Evolutionary conservation across 2,888 invertebrate species (phyloP).

Genomic region (Unio pictorum): DNA sequence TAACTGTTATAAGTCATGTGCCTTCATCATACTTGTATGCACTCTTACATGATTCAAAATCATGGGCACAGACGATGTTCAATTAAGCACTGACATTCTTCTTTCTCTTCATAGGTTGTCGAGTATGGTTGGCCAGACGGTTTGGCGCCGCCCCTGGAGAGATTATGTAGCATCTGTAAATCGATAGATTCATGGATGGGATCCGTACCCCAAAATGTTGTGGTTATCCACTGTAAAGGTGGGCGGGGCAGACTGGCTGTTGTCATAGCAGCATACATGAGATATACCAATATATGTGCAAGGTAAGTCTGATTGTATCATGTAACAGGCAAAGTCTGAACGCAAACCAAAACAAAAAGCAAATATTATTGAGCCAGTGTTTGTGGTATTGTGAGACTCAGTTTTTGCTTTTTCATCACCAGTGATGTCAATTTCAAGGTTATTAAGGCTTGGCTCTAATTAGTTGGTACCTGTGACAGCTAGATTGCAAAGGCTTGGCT

Average conservation of each 20-base stretch:
- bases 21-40: no score
- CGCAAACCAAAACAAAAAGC: no score
- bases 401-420: no score
- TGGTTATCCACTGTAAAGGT: conserved; percentile 91
- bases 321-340: neutral
- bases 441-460: no score
- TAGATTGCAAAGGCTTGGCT: no score
- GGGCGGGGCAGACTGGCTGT: conserved; percentile 89
- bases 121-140: conserved; percentile 90
- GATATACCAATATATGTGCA: conserved; percentile 93
- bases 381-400: no score
- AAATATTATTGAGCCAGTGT: no score
- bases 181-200: conserved; percentile 93
- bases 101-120: conserved; percentile 69
- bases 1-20: no score
- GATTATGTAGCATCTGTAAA: conserved; percentile 92
- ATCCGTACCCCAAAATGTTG: conserved; percentile 86
- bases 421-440: no score
- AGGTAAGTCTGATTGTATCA: conserved; percentile 52
- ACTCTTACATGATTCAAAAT: no score
- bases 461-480: no score
- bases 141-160: conserved; percentile 89
- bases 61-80: neutral
- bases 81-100: neutral
- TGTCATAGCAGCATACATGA: conserved; percentile 92